Evolutionary conservation across 2,888 invertebrate genomes (phyloP).

Genomic region (Pilophorus perplexus): DNA sequence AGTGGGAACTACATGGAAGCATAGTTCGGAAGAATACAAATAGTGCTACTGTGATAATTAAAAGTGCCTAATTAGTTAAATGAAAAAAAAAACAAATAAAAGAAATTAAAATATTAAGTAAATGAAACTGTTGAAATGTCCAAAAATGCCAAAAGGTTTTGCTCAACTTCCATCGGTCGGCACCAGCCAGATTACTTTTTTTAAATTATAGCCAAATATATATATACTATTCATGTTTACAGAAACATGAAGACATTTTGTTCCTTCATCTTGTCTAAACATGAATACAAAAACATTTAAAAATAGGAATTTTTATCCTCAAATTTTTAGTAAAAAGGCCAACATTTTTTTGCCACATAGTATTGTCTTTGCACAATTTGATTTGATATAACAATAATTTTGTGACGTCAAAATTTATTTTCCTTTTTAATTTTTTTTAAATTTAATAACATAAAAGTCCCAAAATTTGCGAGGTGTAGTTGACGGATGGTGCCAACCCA

Average conservation of each 20-base stretch:
- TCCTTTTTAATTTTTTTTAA: no score
- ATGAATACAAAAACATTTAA: slow-evolving; percentile 44
- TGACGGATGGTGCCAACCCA: slow-evolving; percentile 44
- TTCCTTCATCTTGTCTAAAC: slow-evolving; percentile 38
- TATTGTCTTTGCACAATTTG: slow-evolving; percentile 47
- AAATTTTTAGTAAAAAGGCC: slow-evolving; percentile 41
- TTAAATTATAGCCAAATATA: slow-evolving; percentile 38
- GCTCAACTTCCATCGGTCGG: slow-evolving; percentile 20
- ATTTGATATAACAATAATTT: slow-evolving; percentile 46
- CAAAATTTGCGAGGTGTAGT: slow-evolving; percentile 47
- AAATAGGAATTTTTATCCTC: slow-evolving; percentile 43
- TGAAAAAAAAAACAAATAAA: slow-evolving; percentile 17
- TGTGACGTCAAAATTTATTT: slow-evolving; percentile 44
- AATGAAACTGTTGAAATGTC: slow-evolving; percentile 30
- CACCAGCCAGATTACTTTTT: slow-evolving; percentile 41
- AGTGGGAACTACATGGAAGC: slow-evolving; percentile 45
- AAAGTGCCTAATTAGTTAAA: slow-evolving; percentile 38
- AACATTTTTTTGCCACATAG: slow-evolving; percentile 45
- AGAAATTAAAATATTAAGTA: slow-evolving; percentile 22
- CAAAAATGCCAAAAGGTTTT: slow-evolving; percentile 42
- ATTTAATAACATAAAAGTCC: slow-evolving; percentile 44
- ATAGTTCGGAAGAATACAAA: slow-evolving; percentile 43
- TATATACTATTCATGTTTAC: slow-evolving; percentile 39
- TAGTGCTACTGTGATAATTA: slow-evolving; percentile 42
- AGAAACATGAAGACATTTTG: slow-evolving; percentile 35